These are phyloP conservation scores for Eupithecia abbreviata DNA, from an alignment of 2,888 invertebrate genomes.

Conservation along the genomic window DNA sequence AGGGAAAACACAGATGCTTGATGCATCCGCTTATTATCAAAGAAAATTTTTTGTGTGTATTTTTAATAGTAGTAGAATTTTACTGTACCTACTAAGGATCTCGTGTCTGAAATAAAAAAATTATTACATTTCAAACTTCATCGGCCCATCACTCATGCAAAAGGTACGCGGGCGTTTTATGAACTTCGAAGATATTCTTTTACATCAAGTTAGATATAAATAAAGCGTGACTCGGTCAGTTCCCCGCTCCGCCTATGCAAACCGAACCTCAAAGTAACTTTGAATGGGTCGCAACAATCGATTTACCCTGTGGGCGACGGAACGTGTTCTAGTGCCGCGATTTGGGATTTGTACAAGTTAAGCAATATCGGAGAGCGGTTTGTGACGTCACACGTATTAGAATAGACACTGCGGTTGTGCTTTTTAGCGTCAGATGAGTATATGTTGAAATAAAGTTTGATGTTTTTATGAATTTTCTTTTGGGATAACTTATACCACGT, in stretches of 20 bases:
- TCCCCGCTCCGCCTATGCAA: conserved; percentile 21
- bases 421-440: conserved; percentile 1
- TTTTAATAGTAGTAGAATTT: too few relatives aligned
- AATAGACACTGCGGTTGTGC: conserved; percentile 16
- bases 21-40: not conserved
- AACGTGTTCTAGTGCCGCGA: conserved; percentile 63
- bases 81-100: too few relatives aligned
- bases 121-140: not conserved
- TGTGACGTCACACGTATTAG: conserved; percentile 39
- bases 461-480: not conserved
- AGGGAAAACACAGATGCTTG: not conserved
- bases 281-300: conserved; percentile 45
- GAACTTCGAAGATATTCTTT: not conserved
- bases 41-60: too few relatives aligned
- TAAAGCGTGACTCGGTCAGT: not conserved
- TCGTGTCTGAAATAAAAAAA: too few relatives aligned
- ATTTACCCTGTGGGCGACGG: conserved; percentile 46
- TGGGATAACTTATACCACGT: too few relatives aligned
- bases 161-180: not conserved
- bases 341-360: conserved; percentile 50
- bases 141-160: not conserved
- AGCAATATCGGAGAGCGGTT: conserved; percentile 40
- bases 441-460: not conserved
- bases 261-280: conserved; percentile 16
- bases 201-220: not conserved